Percentiles rank a stretch among this genome's conserved stretches.
Conservation (phyloP, 2,888 invertebrate species). For the Dryobotodes eremita region DNA sequence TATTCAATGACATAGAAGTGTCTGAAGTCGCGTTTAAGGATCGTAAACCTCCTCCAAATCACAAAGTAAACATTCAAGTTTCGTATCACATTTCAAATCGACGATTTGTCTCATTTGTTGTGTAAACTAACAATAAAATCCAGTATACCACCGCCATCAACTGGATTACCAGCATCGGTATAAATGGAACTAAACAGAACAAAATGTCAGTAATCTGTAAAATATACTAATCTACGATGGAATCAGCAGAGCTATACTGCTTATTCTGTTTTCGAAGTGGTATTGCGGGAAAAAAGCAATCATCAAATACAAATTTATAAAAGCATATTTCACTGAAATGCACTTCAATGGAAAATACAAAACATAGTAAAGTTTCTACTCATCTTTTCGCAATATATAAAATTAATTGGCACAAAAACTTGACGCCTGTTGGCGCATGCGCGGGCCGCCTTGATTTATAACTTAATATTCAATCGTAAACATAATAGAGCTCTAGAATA, state of each 20-base stretch:
- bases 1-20: constrained; percentile 66
- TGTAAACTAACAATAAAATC: constrained; percentile 59
- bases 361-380: constrained; percentile 12
- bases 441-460: constrained; percentile 67
- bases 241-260: constrained; percentile 13
- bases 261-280: constrained; percentile 25
- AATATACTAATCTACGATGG: constrained; percentile 29
- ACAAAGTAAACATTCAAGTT: constrained; percentile 60
- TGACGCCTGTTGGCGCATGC: constrained; percentile 48
- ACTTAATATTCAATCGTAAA: constrained; percentile 71
- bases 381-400: constrained; percentile 37
- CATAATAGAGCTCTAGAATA: constrained; percentile 59
- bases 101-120: constrained; percentile 63
- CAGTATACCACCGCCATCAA: constrained; percentile 57
- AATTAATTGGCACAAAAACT: constrained; percentile 71
- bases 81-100: constrained; percentile 62
- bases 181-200: constrained; percentile 60
- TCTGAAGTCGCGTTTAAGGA: constrained; percentile 64
- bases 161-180: constrained; percentile 53
- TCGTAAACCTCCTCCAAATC: constrained; percentile 62
- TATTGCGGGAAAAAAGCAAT: constrained; percentile 22
- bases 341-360: constrained; percentile 18
- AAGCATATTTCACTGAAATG: constrained; percentile 2
- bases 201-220: constrained; percentile 58
- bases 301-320: constrained; percentile 18